Evolutionary conservation across 2,797 vertebrate genomes (phyloP).

Genomic region (Ceryle rudis): DNA sequence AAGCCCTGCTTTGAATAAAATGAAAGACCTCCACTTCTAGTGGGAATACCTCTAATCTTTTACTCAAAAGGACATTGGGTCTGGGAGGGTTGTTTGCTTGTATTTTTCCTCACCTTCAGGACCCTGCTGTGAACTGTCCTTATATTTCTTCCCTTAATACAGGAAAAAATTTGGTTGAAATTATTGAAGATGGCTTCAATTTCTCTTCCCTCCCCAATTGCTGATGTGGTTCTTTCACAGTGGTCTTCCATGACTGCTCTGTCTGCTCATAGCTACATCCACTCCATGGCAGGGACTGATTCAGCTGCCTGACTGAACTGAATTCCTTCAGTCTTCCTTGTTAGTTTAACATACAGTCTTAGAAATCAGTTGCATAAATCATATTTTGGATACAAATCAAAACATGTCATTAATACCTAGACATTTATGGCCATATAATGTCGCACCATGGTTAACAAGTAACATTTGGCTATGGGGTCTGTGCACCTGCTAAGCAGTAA

Average conservation of each 20-base stretch:
- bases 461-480: slow-evolving; percentile 41
- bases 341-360: slow-evolving; percentile 1
- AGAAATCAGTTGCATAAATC: slow-evolving; percentile 29
- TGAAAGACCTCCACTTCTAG: neutral
- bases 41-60: neutral
- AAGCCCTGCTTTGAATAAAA: neutral
- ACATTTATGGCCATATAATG: slow-evolving; percentile 48
- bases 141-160: neutral
- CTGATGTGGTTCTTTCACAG: neutral
- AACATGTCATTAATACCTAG: slow-evolving; percentile 53
- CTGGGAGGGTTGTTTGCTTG: neutral
- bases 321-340: neutral
- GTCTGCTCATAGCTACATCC: neutral
- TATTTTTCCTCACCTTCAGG: neutral
- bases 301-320: neutral
- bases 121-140: neutral
- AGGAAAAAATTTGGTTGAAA: neutral
- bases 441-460: slow-evolving; percentile 20
- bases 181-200: neutral
- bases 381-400: slow-evolving; percentile 54
- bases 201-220: neutral
- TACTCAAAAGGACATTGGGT: neutral
- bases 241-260: neutral
- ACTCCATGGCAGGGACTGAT: neutral
- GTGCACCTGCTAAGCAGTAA: slow-evolving; percentile 55